phyloP scores from a whole-genome alignment of 2,888 invertebrate genomes.

The Polydrusus tereticollis region DNA sequence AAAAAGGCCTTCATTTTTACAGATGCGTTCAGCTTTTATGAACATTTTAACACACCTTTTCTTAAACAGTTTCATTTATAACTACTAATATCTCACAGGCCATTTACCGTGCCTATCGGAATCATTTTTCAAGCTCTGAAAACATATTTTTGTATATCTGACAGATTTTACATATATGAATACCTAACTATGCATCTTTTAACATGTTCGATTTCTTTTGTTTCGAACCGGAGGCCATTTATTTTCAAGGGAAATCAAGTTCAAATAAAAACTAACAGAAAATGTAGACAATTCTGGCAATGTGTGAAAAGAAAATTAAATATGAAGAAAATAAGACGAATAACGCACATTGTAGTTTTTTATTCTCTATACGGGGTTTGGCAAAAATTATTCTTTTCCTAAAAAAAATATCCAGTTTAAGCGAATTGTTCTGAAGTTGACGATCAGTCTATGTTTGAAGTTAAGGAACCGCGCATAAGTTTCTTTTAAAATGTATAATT shows the following conservation, averaged over 20 bases:
- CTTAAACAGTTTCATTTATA: not conserved
- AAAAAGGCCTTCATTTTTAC: too few species aligned
- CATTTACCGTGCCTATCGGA: not conserved
- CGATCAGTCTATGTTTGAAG: too few species aligned
- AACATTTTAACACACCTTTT: not conserved
- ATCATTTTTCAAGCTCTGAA: slow-evolving; percentile 8
- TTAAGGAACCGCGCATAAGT: too few species aligned
- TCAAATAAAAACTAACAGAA: not conserved
- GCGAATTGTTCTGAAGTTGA: too few species aligned
- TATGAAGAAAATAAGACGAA: not conserved
- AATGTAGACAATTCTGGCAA: not conserved
- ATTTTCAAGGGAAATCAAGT: slow-evolving; percentile 1
- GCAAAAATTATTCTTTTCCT: too few species aligned
- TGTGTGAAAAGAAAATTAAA: slow-evolving; percentile 6
- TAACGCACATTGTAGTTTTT: too few species aligned
- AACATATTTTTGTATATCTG: slow-evolving; percentile 6
- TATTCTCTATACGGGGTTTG: too few species aligned
- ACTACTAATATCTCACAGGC: not conserved
- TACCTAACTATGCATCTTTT: slow-evolving; percentile 4
- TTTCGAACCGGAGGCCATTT: not conserved
- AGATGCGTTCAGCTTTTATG: not conserved
- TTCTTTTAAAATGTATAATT: too few species aligned
- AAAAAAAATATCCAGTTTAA: too few species aligned
- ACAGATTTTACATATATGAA: slow-evolving; percentile 20
- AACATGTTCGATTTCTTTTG: slow-evolving; percentile 13